Conservation (phyloP, 2,113 vertebrate genomes). For the Odocoileus hemionus region DNA sequence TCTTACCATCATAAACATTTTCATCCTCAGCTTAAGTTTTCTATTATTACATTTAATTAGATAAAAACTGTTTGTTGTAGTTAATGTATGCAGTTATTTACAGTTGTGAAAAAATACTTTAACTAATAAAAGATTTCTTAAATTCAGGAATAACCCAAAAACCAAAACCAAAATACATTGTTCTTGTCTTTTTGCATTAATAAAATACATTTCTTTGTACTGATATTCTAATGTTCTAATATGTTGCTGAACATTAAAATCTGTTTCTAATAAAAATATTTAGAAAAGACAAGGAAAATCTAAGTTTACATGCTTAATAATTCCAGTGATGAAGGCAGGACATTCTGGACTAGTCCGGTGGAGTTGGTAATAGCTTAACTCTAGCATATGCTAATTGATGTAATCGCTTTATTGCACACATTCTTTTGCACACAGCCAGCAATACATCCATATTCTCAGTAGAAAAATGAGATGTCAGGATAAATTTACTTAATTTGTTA, state of each 20-base stretch:
- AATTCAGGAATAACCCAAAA: conserved; percentile 4
- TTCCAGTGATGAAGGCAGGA: conserved; percentile 43
- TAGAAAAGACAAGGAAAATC: conserved; percentile 28
- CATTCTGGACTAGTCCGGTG: conserved; percentile 23
- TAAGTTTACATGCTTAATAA: conserved; percentile 64
- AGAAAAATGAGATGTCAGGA: conserved; percentile 37
- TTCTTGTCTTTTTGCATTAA: not conserved
- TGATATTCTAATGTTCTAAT: not conserved
- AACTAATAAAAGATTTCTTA: conserved; percentile 30
- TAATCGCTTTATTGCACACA: conserved; percentile 59
- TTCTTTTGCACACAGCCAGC: conserved; percentile 50
- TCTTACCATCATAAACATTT: conserved; percentile 40
- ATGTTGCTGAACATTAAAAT: conserved; percentile 37
- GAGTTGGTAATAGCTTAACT: conserved; percentile 65
- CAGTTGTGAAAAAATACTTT: conserved; percentile 8
- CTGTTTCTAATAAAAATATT: conserved; percentile 17
- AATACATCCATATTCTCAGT: conserved; percentile 62
- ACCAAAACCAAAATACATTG: conserved; percentile 10
- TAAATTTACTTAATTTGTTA: conserved; percentile 59
- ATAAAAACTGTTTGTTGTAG: conserved; percentile 4
- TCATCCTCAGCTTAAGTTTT: conserved; percentile 7
- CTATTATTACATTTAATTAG: conserved; percentile 32
- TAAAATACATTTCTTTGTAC: not conserved
- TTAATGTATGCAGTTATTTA: conserved; percentile 8
- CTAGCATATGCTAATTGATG: conserved; percentile 74